Base-by-base conservation (phyloP, 2,888 invertebrate genomes). In the Alloplasta piceator region DNA sequence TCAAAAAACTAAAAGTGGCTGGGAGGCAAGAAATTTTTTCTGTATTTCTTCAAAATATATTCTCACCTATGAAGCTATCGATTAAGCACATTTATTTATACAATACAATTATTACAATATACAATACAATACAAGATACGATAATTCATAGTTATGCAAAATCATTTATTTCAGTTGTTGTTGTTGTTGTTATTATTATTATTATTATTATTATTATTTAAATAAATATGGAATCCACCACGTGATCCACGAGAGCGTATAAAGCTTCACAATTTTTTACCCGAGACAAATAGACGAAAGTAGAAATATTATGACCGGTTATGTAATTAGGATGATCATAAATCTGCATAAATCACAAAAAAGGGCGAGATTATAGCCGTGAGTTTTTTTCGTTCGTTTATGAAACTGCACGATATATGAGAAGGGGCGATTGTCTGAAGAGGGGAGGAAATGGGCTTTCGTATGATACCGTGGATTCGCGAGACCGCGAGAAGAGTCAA, bases 341-440 rank as follows among this genome's bases (percentile, higher is more conserved):
- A 81, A 81, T 81, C 64, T 66, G 12, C 77, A 68, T 74, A 55
- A 7, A 72, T 76, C 50, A 76, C 67, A 43, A 66, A n/a, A n/a
- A n/a, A n/a, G 43, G 71, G 52, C 12, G n/a, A n/a, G n/a, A n/a
- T n/a, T n/a, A 70, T 73, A 60, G 43, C 60, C 56, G 26, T 41
- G 60, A 41, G 61, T 63, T 63, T 81, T 80, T 66, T 68, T 73
- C 70, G 70, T 81, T 77, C 63, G 73, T 77, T n/a, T 77, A 70
- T 50, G 38, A 64, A n/a, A 52, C 26, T 9, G 26, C 55, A 7
- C 52, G 75, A 83, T 84, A 80, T 71, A 60, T 56, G 61, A 43
- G 63, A 39, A 39, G 36, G 67, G 46, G 46, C 50, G 60, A 60
- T 52, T 61, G n/a, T n/a, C n/a, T n/a, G n/a, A n/a, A n/a, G n/a